phyloP scores from a whole-genome alignment of 2,797 vertebrate species.

The Anas bernieri region DNA sequence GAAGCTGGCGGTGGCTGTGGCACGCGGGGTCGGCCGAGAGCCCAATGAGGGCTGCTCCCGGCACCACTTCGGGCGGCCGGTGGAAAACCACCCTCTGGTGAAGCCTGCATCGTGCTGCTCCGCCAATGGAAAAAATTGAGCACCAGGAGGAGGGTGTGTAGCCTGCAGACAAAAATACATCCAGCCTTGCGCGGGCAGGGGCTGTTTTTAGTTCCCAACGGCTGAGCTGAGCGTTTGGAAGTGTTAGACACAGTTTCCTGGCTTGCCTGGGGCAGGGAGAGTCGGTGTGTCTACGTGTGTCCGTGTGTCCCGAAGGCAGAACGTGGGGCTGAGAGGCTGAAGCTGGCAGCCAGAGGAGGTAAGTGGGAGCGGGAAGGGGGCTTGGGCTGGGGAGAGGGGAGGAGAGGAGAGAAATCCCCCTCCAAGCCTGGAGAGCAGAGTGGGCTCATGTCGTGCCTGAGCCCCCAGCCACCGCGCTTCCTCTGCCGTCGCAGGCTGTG shows the following conservation, averaged over 20 bases:
- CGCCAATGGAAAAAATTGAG: conserved; percentile 88
- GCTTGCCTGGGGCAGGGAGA: conserved; percentile 57
- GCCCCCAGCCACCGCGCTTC: not conserved
- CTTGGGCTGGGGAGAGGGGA: not conserved
- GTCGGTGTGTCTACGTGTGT: conserved; percentile 1
- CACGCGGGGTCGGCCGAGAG: conserved; percentile 88
- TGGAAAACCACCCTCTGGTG: conserved; percentile 86
- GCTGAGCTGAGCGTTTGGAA: conserved; percentile 71
- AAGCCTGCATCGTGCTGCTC: conserved; percentile 80
- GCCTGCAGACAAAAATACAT: conserved; percentile 82
- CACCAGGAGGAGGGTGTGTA: conserved; percentile 81
- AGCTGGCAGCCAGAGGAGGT: conserved; percentile 41
- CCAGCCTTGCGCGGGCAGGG: conserved; percentile 67
- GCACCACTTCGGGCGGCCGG: conserved; percentile 78
- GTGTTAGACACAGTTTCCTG: conserved; percentile 77
- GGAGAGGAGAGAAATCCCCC: not conserved
- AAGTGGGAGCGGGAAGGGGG: not conserved
- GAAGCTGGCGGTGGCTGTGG: conserved; percentile 83
- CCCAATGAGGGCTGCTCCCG: conserved; percentile 83
- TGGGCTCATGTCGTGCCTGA: not conserved
- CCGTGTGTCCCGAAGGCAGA: not conserved
- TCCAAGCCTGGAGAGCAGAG: not conserved
- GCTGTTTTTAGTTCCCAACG: conserved; percentile 82
- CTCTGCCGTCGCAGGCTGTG: not conserved
- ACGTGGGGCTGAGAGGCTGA: not conserved